These are phyloP conservation scores for Andinoacara biseriatus DNA, from an alignment of 2,113 vertebrate species.

Conservation along the genomic window DNA sequence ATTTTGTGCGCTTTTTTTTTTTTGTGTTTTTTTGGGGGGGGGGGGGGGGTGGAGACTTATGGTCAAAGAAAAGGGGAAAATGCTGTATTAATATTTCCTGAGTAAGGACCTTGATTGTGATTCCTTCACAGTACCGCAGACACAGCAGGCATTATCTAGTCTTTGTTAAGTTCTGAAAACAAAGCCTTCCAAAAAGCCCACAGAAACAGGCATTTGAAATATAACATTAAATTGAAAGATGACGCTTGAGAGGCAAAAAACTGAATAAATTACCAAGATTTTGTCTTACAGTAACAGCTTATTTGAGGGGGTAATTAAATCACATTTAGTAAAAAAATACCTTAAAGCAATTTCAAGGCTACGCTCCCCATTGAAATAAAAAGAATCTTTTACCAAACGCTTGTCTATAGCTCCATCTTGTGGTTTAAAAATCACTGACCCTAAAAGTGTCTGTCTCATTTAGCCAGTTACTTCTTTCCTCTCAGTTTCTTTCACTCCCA, in stretches of 20 bases:
- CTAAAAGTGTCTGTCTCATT: neutral
- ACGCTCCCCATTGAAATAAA: neutral
- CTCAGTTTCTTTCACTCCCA: neutral
- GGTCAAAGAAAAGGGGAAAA: neutral
- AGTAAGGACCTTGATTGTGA: slow-evolving; percentile 1
- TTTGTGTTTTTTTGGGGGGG: too few relatives aligned
- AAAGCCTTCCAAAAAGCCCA: neutral
- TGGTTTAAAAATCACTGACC: slow-evolving; percentile 17
- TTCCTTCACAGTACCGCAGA: neutral
- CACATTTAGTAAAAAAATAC: neutral
- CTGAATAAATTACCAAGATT: neutral
- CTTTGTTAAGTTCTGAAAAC: neutral
- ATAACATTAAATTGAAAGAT: neutral
- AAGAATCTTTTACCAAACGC: neutral
- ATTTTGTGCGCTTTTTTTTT: too few relatives aligned
- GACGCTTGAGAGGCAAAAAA: neutral
- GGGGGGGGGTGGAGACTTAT: neutral
- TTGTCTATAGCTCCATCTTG: slow-evolving; percentile 57
- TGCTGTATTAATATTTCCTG: neutral
- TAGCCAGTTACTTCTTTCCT: neutral
- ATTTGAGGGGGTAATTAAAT: neutral
- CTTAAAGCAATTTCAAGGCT: neutral
- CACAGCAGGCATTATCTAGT: neutral
- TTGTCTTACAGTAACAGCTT: neutral
- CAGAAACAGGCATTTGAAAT: neutral